Evolutionary conservation across 1,140 invertebrate genomes (phyloP).

Genomic region (Hylaeus volcanicus): DNA sequence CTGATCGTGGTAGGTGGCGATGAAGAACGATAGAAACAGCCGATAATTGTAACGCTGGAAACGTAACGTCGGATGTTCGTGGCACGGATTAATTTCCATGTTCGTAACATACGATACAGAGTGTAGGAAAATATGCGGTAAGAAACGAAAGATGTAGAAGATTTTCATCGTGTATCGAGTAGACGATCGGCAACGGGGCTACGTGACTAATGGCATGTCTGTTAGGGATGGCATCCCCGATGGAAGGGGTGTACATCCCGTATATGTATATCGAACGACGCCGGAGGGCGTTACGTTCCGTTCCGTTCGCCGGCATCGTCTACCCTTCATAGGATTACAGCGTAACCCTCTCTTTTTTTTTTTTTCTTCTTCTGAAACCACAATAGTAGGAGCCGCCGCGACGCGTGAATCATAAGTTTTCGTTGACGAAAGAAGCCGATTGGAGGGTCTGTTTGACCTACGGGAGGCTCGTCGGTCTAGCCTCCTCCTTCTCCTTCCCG

Average conservation of each 20-base stretch:
- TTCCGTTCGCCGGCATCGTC: neutral
- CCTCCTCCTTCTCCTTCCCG: slow-evolving; percentile 16
- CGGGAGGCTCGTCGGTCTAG: slow-evolving; percentile 34
- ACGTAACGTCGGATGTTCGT: neutral
- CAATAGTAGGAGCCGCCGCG: neutral
- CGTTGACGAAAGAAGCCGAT: slow-evolving; percentile 38
- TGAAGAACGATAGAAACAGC: neutral
- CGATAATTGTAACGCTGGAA: slow-evolving; percentile 7
- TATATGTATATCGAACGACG: neutral
- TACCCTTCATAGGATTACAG: neutral
- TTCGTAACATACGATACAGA: neutral
- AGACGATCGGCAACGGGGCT: neutral
- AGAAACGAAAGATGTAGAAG: neutral
- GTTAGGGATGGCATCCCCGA: neutral
- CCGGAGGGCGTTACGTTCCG: neutral
- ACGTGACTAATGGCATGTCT: neutral
- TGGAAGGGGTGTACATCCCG: no score
- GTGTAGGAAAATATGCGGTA: neutral
- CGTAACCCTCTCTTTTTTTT: neutral
- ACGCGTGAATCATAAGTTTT: slow-evolving; percentile 43
- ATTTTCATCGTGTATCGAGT: no score
- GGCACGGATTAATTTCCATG: neutral
- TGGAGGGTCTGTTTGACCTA: slow-evolving; percentile 15
- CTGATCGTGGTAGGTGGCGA: neutral
- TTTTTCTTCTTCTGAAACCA: neutral